Conservation (phyloP, 92 coral and sea anemone genomes). For the Epizoanthus ramosus region DNA sequence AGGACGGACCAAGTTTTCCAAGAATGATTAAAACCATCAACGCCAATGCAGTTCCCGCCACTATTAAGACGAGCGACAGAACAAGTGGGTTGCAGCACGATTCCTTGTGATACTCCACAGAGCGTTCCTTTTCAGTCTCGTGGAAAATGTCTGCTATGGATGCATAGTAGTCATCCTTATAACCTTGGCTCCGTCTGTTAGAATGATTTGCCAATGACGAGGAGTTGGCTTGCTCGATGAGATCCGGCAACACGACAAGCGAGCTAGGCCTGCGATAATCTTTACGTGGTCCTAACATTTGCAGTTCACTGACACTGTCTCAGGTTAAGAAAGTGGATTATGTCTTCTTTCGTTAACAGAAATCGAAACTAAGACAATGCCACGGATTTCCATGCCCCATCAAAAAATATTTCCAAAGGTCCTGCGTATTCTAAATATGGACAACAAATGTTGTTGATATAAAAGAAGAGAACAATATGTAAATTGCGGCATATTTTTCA, state of each 20-base stretch:
- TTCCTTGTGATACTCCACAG: background rate
- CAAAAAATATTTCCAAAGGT: no score
- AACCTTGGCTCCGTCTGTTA: background rate
- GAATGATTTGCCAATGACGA: background rate
- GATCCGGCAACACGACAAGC: background rate
- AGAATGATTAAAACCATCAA: constrained; percentile 14
- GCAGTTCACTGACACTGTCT: background rate
- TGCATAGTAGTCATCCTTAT: constrained; percentile 7
- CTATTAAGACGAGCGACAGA: constrained; percentile 4
- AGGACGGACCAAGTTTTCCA: constrained; percentile 19
- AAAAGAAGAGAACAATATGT: no score
- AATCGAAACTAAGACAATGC: background rate
- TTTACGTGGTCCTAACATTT: constrained; percentile 15
- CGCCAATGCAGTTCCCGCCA: constrained; percentile 13
- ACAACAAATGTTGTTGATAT: no score
- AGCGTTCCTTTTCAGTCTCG: background rate
- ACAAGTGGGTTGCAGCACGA: constrained; percentile 20
- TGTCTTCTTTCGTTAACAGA: background rate
- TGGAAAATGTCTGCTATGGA: constrained; percentile 8
- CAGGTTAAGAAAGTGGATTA: no score
- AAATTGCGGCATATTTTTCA: no score
- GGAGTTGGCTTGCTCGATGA: background rate
- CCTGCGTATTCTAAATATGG: no score
- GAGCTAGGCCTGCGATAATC: constrained; percentile 29
- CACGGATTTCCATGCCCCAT: background rate